phyloP scores from a whole-genome alignment of 2,113 vertebrate species.

The Silurus glanis region DNA sequence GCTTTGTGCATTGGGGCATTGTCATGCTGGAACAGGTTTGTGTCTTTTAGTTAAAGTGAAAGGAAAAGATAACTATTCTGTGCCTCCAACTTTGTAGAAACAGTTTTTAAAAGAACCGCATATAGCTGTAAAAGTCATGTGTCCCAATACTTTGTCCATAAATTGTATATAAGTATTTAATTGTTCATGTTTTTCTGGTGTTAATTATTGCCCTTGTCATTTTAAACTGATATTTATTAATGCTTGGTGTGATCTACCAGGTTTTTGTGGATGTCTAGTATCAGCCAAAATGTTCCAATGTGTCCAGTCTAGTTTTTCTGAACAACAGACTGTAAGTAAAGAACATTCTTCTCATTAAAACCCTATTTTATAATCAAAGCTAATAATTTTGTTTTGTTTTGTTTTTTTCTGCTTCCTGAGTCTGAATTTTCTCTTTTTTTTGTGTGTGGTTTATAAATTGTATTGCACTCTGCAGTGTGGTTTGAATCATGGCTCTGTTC shows the following conservation, averaged over 20 bases:
- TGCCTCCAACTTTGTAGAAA: no score
- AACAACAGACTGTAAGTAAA: neutral
- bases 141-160: no score
- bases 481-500: neutral
- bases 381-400: neutral
- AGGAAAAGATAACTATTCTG: no score
- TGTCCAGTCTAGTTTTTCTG: neutral
- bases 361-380: neutral
- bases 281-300: neutral
- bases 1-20: no score
- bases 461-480: neutral
- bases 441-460: neutral
- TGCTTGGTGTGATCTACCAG: neutral
- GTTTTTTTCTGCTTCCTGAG: neutral
- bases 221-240: neutral
- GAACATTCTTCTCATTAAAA: conserved; percentile 3
- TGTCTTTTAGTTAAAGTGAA: no score
- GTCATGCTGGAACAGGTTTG: no score
- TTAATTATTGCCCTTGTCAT: neutral
- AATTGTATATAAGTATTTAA: neutral
- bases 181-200: neutral
- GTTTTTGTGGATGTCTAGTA: neutral
- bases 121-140: no score
- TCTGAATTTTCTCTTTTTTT: neutral
- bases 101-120: no score